Percentiles rank a stretch among this genome's conserved stretches.
These are phyloP conservation scores for Vidua chalybeata DNA, from an alignment of 2,113 vertebrate genomes.

Conservation along the genomic window DNA sequence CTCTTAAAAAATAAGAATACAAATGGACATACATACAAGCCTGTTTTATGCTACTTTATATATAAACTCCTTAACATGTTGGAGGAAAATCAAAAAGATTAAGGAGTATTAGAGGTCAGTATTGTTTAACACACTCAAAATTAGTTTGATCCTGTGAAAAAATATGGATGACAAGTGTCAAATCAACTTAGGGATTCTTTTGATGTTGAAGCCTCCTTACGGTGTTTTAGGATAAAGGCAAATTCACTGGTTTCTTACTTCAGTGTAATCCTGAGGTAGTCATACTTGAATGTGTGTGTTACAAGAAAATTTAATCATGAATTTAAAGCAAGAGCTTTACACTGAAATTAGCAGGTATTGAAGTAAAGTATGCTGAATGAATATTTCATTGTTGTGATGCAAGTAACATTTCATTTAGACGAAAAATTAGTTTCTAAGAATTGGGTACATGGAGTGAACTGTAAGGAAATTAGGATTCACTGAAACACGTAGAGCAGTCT, in stretches of 20 bases:
- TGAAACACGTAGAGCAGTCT: background rate
- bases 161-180: constrained; percentile 63
- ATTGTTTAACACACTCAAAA: constrained; percentile 62
- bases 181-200: constrained; percentile 66
- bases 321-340: constrained; percentile 21
- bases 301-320: constrained; percentile 39
- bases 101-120: constrained; percentile 66
- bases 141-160: constrained; percentile 53
- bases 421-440: background rate
- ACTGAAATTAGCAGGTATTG: background rate
- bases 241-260: constrained; percentile 54
- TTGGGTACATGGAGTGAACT: background rate
- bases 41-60: constrained; percentile 42
- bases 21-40: constrained; percentile 19
- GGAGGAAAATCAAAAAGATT: constrained; percentile 63
- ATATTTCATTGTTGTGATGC: background rate
- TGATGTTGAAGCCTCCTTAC: constrained; percentile 67
- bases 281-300: constrained; percentile 33
- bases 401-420: background rate
- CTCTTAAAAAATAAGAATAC: constrained; percentile 13
- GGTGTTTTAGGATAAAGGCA: constrained; percentile 61
- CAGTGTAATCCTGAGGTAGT: constrained; percentile 47
- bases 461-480: background rate
- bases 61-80: constrained; percentile 46
- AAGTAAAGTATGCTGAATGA: background rate